These are phyloP conservation scores for Phalacrocorax brasilianus DNA, from an alignment of 2,113 vertebrate species.

Conservation along the genomic window DNA sequence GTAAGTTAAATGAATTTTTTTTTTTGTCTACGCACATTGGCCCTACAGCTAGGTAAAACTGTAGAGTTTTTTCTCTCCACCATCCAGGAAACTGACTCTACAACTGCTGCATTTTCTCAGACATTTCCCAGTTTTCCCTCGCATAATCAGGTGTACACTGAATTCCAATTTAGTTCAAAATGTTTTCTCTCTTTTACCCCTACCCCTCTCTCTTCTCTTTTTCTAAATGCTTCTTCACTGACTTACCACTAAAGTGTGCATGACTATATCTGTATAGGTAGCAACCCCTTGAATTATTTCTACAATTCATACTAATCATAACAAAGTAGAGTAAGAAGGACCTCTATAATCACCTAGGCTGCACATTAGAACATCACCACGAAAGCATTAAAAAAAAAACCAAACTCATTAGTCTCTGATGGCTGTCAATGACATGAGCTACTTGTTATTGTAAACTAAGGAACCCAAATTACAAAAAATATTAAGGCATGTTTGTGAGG, in stretches of 20 bases:
- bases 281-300: background rate
- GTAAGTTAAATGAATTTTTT: background rate
- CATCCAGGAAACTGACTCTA: background rate
- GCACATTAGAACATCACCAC: background rate
- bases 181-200: background rate
- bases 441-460: background rate
- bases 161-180: background rate
- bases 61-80: background rate
- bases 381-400: background rate
- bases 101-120: background rate
- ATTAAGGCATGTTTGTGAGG: background rate
- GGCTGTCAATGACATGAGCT: background rate
- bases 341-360: background rate
- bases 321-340: background rate
- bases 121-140: background rate
- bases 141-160: background rate
- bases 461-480: background rate
- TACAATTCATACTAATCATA: background rate
- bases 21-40: accelerated
- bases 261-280: background rate
- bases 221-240: background rate
- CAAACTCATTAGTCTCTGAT: background rate
- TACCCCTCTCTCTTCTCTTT: accelerated
- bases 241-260: background rate
- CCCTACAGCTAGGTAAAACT: background rate